Conservation (phyloP, 1,140 invertebrate genomes). For the Drosophila repleta region DNA sequence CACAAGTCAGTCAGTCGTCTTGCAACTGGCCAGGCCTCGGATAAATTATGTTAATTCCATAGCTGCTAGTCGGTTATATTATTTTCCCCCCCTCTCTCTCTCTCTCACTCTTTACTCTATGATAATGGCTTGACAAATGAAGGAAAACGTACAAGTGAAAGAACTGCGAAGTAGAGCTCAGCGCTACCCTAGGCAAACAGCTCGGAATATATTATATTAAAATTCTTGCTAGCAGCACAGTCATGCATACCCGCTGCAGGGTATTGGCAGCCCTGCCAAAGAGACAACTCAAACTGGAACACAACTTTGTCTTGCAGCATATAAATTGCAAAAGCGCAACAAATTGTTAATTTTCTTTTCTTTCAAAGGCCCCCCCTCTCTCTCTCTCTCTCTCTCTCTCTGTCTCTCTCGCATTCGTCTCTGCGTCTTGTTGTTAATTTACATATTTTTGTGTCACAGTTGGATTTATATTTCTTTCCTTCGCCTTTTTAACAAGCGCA, state of each 20-base stretch:
- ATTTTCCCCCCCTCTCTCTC: not conserved
- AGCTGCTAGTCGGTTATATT: slow-evolving; percentile 36
- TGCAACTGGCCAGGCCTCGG: slow-evolving; percentile 36
- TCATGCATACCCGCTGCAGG: slow-evolving; percentile 11
- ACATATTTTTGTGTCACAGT: slow-evolving; percentile 64
- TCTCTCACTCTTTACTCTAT: slow-evolving; percentile 13
- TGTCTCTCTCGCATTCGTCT: slow-evolving; percentile 8
- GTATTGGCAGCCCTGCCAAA: slow-evolving; percentile 9
- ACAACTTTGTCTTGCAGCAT: slow-evolving; percentile 46
- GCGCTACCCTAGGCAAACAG: not conserved
- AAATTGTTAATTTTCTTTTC: slow-evolving; percentile 79
- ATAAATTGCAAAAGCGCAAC: slow-evolving; percentile 79
- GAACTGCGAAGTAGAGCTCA: not conserved
- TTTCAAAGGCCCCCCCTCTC: slow-evolving; percentile 25
- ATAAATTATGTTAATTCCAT: slow-evolving; percentile 78
- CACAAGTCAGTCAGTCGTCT: slow-evolving; percentile 30
- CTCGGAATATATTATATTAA: not conserved
- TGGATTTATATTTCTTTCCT: slow-evolving; percentile 19
- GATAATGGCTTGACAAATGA: slow-evolving; percentile 74
- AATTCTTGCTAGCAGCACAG: not conserved
- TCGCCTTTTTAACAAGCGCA: slow-evolving; percentile 23
- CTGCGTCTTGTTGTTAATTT: slow-evolving; percentile 57
- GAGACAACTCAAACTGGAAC: slow-evolving; percentile 38
- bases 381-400: not conserved
- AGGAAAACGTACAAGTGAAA: slow-evolving; percentile 46